Evolutionary conservation across 2,113 vertebrate species (phyloP), one percentile per base, ranked within the genome.

Genomic region (Leptocoma aspasia): DNA sequence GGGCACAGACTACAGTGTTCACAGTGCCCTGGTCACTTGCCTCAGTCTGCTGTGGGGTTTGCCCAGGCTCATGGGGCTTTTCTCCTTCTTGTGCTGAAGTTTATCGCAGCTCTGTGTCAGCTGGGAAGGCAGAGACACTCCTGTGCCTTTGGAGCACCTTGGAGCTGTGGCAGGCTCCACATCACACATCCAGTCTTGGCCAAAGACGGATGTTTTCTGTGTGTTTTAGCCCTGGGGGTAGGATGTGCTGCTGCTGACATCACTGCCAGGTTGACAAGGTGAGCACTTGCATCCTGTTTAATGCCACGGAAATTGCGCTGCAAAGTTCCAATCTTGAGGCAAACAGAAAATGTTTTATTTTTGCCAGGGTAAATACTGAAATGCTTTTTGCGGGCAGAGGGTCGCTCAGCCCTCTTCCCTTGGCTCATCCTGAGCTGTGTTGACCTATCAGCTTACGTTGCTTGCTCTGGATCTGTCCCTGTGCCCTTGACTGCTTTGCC

Each of bases 171-270:
- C 57, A 59, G 59, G 50, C 42, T 76, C 61, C 2, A 16, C 49
- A 22, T 80, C 3, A 0, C 26, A 1, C 10, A 4, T 15, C 42
- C 47, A 1, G 0, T 49, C 49, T n/a, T 1, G 11, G 19, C 75
- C 57, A 15, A 60, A 84, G 65, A 31, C 30, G 16, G 83, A 44
- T 68, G 15, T 86, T 91, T 64, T 33, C 59, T 0, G 0, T 35
- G 49, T 8, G n/a, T 41, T 54, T 39, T 53, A 22, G 24, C 4
- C 4, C 80, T 8, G 39, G 4, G 44, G 59, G 41, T 31, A 37
- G 20, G 76, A 42, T 64, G 59, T 56, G 10, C 28, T 45, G 65
- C 79, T 82, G 88, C 83, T 0, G 1, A 31, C 37, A 37, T 79
- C 37, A 12, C 57, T 65, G 57, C 59, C 49, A 33, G 45, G 18